Evolutionary conservation across 2,888 invertebrate genomes (phyloP).

Genomic region (Gymnocheta viridis): DNA sequence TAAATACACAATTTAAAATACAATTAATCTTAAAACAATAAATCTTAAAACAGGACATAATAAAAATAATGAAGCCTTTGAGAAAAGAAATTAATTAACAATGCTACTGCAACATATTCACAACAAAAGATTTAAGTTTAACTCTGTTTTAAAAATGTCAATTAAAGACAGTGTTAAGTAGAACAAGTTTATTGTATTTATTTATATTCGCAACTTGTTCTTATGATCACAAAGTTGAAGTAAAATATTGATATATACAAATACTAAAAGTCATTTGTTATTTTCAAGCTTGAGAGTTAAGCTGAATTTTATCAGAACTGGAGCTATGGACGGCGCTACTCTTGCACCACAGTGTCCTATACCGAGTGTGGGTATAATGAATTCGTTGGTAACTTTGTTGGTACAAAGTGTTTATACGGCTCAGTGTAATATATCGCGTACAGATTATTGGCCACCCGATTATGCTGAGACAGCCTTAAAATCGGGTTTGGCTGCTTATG

Average conservation of each 20-base stretch:
- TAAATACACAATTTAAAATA: neutral
- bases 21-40: neutral
- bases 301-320: constrained; percentile 81
- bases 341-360: constrained; percentile 67
- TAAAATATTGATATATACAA: neutral
- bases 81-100: neutral
- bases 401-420: constrained; percentile 85
- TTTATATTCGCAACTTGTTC: neutral
- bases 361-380: constrained; percentile 73
- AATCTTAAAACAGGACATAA: neutral
- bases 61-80: neutral
- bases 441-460: constrained; percentile 84
- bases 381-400: constrained; percentile 82
- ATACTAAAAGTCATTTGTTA: neutral
- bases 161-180: neutral
- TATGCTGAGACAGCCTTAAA: constrained; percentile 75
- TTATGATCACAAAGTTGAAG: neutral
- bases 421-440: constrained; percentile 84
- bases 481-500: constrained; percentile 79
- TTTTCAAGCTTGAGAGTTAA: neutral
- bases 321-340: neutral
- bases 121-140: neutral
- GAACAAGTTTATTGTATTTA: neutral
- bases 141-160: neutral
- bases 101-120: neutral